phyloP scores from a whole-genome alignment of 2,888 invertebrate genomes.

The Deilephila porcellus region DNA sequence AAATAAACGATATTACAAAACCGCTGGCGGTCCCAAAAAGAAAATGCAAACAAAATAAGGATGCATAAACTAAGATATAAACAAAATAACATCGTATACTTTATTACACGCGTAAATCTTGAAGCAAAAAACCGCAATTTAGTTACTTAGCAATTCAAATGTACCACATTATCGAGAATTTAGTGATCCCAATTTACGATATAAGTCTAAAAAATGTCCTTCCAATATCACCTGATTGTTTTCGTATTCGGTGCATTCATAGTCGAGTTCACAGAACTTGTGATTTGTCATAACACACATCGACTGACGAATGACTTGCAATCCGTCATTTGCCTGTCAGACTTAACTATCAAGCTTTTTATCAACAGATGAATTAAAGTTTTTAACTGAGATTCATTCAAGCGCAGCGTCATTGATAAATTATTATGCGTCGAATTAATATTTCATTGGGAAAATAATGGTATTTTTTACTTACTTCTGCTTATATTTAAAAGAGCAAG shows the following conservation, averaged over 20 bases:
- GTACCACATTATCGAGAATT: slow-evolving; percentile 24
- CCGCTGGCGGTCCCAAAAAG: slow-evolving; percentile 19
- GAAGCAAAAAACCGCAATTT: slow-evolving; percentile 24
- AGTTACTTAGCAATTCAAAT: slow-evolving; percentile 29
- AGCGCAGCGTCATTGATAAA: neutral
- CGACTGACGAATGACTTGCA: neutral
- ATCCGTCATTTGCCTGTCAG: neutral
- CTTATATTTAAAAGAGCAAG: neutral
- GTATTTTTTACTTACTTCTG: neutral
- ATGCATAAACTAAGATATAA: neutral
- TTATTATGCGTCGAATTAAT: slow-evolving; percentile 2
- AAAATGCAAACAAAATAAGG: slow-evolving; percentile 24
- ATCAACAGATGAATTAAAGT: too few relatives aligned
- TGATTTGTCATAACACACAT: neutral
- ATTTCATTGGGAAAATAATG: neutral
- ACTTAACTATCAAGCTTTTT: neutral
- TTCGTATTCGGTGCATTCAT: too few relatives aligned
- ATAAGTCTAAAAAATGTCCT: slow-evolving; percentile 14
- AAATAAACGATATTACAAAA: slow-evolving; percentile 3
- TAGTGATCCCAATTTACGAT: slow-evolving; percentile 3
- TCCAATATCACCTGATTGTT: too few relatives aligned
- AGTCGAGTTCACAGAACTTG: neutral
- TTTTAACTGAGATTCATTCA: neutral
- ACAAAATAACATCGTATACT: slow-evolving; percentile 27
- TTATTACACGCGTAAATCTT: slow-evolving; percentile 23